Base-by-base conservation (phyloP, 2,113 vertebrate genomes). In the Symphodus melops region DNA sequence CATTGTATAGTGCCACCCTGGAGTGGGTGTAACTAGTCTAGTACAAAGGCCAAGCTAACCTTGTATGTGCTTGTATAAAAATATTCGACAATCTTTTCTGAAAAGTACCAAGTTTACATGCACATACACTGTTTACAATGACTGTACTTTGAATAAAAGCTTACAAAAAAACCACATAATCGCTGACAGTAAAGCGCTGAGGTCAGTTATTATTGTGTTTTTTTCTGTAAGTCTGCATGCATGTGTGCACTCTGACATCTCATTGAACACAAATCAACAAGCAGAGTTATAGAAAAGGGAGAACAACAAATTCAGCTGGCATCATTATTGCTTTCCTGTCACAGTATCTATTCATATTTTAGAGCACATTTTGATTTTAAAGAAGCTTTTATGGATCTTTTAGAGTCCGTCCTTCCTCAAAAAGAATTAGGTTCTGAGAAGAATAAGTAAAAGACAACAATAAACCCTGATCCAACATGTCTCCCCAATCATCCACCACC, bases 91-190 rank as follows among this genome's bases (percentile, higher is more conserved):
- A 41, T 23, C 75, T 42, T 58, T 37, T 61, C 55, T 17, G n/a
- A 17, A 63, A 64, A 60, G 20, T 37, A 60, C 61, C 75, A n/a
- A n/a, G n/a, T n/a, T n/a, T n/a, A 11, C 59, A 72, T 56, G 21
- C 41, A 48, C 69, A 23, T n/a, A 16, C 36, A 48, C 21, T 41
- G 23, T 49, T 19, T 5, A 51, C 36, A 72, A 59, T 44, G 14
- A 33, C 33, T 53, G 10, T 53, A 12, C 42, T 11, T 1, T 14
- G 13, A 14, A 44, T 44, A 5, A 17, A 65, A 33, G 28, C 28
- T 5, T 33, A 23, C 10, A 76, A 57, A 68, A 11, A n/a, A 21
- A 46, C 56, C 54, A 42, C 20, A 17, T 49, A 5, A 19, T 1
- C 0, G 13, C 58, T 52, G 4, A 71, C 54, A 79, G 37, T 8